Conservation (phyloP, 2,888 invertebrate species). For the Cylindroiulus punctatus region DNA sequence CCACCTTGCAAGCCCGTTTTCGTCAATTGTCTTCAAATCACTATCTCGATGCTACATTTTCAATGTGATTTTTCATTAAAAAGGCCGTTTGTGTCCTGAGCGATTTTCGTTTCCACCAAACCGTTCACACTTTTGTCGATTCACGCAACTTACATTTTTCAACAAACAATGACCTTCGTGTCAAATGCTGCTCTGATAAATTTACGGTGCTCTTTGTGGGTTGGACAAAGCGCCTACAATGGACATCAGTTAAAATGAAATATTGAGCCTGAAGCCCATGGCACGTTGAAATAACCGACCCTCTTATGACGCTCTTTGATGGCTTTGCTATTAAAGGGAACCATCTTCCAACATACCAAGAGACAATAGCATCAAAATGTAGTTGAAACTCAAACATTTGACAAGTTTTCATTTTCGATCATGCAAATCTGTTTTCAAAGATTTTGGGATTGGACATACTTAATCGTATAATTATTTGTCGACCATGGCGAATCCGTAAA, state of each 20-base stretch:
- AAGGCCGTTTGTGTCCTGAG: not conserved
- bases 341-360: too few relatives aligned
- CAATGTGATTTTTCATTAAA: not conserved
- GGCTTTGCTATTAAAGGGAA: not conserved
- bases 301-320: not conserved
- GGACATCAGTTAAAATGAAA: conserved; percentile 26
- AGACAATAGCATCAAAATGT: too few relatives aligned
- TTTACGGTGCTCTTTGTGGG: not conserved
- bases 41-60: not conserved
- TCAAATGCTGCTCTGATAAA: conserved; percentile 11
- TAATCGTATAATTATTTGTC: too few relatives aligned
- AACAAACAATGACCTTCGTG: conserved; percentile 21
- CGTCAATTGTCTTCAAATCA: not conserved
- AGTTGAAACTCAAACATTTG: too few relatives aligned
- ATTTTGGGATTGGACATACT: too few relatives aligned
- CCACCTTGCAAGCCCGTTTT: not conserved
- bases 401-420: too few relatives aligned
- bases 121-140: conserved; percentile 12
- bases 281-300: not conserved
- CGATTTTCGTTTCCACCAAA: not conserved
- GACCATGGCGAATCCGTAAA: too few relatives aligned
- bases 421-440: too few relatives aligned
- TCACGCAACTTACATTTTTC: conserved; percentile 7
- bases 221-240: not conserved
- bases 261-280: not conserved